Base-by-base conservation (phyloP, 2,113 vertebrate genomes). In the Percina caprodes region DNA sequence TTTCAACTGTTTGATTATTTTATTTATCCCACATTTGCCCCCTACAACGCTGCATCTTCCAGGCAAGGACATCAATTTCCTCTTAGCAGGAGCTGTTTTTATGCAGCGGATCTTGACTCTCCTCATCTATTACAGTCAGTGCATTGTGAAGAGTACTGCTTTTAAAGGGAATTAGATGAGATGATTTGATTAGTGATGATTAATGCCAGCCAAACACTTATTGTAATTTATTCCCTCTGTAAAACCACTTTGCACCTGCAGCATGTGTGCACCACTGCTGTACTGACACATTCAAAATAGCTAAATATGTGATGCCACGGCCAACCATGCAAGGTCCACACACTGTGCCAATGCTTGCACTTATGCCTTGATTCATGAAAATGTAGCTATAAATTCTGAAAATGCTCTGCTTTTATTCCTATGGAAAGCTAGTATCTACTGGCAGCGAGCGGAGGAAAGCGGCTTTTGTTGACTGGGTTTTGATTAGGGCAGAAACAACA, bases 111-210 rank as follows among this genome's bases (percentile, higher is more conserved):
- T 88, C 72, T 77, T 68, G 80, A 55, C 80, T 89, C 67, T 62
- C 55, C 66, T 88, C 86, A 79, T 91, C 88, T 88, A 90, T 91
- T 91, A 87, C 59, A 79, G 75, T 46, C 66, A 6, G 42, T 18
- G 70, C 48, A 52, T 84, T 42, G 70, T 80, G 26, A 71, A 66
- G 60, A 82, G 79, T 70, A 21, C 60, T 72, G 83, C 83, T 86
- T 86, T 90, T 89, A 81, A 87, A 83, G 59, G 45, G 48, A 91
- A 86, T 91, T 85, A 86, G 62, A 61, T 35, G 71, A 82, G 77
- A 83, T 85, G 79, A 92, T 93, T 91, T 83, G 82, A 91, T 93
- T 86, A 89, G 73, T 66, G 19, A 33, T 87, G 85, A 90, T 83
- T 87, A 83, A 91, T 89, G 85, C 74, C 86, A 77, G 39, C 74